These are phyloP conservation scores for Thymallus thymallus DNA, from an alignment of 2,113 vertebrate genomes.

Conservation along the genomic window DNA sequence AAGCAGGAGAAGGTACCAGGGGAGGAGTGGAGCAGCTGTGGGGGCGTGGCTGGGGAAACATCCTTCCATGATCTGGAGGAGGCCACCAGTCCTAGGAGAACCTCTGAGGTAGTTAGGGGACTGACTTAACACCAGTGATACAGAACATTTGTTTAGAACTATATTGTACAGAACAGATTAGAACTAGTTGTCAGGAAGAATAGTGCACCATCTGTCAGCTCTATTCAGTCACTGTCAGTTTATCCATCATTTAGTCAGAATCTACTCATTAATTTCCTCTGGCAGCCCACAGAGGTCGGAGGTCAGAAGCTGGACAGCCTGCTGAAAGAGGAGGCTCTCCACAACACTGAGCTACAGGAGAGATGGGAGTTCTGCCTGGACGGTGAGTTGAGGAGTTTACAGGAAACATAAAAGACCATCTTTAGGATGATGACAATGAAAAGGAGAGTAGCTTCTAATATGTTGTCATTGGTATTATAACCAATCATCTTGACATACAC, in stretches of 20 bases:
- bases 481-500: neutral
- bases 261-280: neutral
- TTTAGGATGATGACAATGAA: no score
- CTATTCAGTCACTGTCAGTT: no score
- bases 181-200: no score
- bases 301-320: conserved; percentile 52
- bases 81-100: neutral
- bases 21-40: conserved; percentile 46
- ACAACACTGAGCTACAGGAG: conserved; percentile 40
- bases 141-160: no score
- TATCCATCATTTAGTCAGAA: no score
- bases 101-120: no score
- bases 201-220: no score
- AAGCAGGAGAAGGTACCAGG: conserved; percentile 59
- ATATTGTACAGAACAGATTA: no score
- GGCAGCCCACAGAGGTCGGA: conserved; percentile 47
- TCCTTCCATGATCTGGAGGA: conserved; percentile 20
- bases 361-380: conserved; percentile 60
- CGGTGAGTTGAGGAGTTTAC: conserved; percentile 51
- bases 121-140: no score
- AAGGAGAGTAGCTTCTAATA: no score
- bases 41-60: conserved; percentile 27
- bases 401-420: no score
- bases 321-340: conserved; percentile 66
- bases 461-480: no score